A percentile compares a stretch with the other conserved stretches of the same genome.
These are phyloP conservation scores for Enteromius afrohamiltoni DNA, from an alignment of 2,797 vertebrate genomes.

Conservation along the genomic window DNA sequence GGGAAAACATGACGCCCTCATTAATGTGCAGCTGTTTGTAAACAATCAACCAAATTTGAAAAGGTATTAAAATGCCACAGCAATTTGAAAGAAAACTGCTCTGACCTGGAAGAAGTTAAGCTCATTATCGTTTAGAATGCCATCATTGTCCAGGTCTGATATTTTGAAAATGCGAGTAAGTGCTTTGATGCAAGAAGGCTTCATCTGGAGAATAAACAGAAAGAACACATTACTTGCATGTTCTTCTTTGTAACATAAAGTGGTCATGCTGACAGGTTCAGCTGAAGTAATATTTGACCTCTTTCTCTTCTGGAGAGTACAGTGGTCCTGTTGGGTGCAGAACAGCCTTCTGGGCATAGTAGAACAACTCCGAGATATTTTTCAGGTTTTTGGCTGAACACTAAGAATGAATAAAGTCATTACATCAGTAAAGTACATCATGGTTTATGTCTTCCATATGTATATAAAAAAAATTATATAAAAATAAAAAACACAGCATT, in stretches of 20 bases:
- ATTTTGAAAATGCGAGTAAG: conserved; percentile 98
- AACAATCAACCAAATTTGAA: background rate
- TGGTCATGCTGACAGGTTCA: background rate
- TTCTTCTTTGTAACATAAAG: background rate
- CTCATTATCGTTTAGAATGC: conserved; percentile 94
- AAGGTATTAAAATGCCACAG: background rate
- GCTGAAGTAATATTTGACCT: conserved; percentile 78
- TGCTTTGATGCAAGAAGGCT: conserved; percentile 92
- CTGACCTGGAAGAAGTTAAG: conserved; percentile 98
- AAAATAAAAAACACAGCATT: background rate
- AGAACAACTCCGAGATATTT: conserved; percentile 99
- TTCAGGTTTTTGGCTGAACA: conserved; percentile 99
- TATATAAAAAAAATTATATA: no score
- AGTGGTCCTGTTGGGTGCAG: conserved; percentile 96
- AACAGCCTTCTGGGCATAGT: conserved; percentile 98
- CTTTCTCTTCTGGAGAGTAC: conserved; percentile 97
- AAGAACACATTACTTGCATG: background rate
- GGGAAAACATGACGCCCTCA: background rate
- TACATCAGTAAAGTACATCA: background rate
- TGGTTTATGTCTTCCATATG: background rate
- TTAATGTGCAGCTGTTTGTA: background rate
- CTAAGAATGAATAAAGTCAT: conserved; percentile 66
- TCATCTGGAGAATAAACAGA: conserved; percentile 81
- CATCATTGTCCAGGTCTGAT: conserved; percentile 97
- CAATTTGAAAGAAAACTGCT: background rate